These are phyloP conservation scores for Aphis craccivora DNA, from an alignment of 1,140 invertebrate species.

Conservation along the genomic window DNA sequence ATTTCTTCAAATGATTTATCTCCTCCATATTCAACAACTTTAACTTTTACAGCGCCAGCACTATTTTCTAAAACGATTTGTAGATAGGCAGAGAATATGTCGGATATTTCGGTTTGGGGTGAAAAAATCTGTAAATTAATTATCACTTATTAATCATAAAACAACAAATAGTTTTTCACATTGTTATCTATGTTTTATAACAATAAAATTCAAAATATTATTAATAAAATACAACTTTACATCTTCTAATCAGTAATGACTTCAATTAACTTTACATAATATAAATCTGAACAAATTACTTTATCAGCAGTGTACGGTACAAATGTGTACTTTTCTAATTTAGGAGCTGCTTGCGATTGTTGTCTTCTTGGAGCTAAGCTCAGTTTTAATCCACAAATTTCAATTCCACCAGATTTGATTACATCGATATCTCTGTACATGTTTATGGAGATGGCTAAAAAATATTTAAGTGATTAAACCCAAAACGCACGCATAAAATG, in stretches of 20 bases:
- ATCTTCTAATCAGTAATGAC: no score
- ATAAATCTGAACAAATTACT: slow-evolving; percentile 60
- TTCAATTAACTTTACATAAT: background rate
- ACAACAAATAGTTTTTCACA: no score
- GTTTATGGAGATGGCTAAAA: slow-evolving; percentile 69
- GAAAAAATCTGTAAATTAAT: slow-evolving; percentile 23
- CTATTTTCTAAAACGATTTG: slow-evolving; percentile 87
- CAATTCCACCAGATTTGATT: slow-evolving; percentile 84
- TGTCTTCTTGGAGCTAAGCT: slow-evolving; percentile 86
- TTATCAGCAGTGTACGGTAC: slow-evolving; percentile 78
- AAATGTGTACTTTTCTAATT: slow-evolving; percentile 84
- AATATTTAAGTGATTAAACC: background rate
- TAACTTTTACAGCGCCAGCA: slow-evolving; percentile 74
- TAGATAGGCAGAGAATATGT: slow-evolving; percentile 72
- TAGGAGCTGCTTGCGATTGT: slow-evolving; percentile 76
- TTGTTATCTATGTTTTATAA: no score
- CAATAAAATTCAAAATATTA: no score
- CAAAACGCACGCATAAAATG: background rate
- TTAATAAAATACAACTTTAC: no score
- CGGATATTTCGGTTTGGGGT: slow-evolving; percentile 59
- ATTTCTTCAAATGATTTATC: slow-evolving; percentile 72
- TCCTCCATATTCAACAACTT: slow-evolving; percentile 76
- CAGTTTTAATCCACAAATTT: slow-evolving; percentile 89
- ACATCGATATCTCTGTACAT: slow-evolving; percentile 81
- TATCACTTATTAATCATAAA: background rate